Conservation (phyloP, 2,888 invertebrate species). For the Mimachlamys varia region DNA sequence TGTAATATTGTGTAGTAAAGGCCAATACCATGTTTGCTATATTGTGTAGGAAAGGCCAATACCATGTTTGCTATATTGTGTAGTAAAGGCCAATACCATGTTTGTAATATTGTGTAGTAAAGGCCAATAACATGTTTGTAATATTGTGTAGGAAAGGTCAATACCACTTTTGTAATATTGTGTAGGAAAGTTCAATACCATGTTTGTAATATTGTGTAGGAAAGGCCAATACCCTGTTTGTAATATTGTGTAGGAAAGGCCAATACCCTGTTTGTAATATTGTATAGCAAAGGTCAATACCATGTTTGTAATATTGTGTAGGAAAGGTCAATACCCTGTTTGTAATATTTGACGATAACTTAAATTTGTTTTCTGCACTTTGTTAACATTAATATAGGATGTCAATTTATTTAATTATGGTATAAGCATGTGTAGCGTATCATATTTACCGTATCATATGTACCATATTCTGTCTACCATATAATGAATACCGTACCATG, state of each 20-base stretch:
- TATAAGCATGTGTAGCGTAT: too few species aligned
- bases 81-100: not conserved
- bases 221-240: not conserved
- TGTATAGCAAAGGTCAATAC: not conserved
- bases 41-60: not conserved
- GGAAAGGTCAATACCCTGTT: not conserved
- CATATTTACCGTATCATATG: too few species aligned
- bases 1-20: not conserved
- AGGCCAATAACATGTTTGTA: not conserved
- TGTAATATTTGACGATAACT: too few species aligned
- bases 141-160: slow-evolving; percentile 1
- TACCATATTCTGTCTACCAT: too few species aligned
- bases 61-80: not conserved
- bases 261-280: not conserved
- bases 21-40: not conserved
- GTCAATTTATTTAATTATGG: too few species aligned
- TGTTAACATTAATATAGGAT: too few species aligned
- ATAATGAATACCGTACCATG: too few species aligned
- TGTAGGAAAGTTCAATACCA: not conserved
- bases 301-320: not conserved
- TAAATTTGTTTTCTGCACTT: too few species aligned
- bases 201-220: not conserved
- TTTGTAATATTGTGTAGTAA: not conserved
- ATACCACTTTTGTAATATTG: not conserved
- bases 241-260: not conserved